Evolutionary conservation across 2,888 invertebrate species (phyloP).

Genomic region (Euplexia lucipara): DNA sequence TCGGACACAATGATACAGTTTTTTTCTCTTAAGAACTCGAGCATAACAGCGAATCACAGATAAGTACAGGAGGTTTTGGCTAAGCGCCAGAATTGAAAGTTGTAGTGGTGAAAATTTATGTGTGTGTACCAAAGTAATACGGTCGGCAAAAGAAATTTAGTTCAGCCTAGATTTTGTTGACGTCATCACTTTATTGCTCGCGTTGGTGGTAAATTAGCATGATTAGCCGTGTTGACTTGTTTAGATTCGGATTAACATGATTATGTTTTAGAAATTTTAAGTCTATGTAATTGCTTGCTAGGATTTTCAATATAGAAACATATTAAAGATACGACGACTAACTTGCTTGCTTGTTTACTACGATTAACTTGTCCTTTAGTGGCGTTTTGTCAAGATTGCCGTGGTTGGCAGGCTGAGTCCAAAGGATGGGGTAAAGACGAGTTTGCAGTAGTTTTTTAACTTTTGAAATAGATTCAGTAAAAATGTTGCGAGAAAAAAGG

Average conservation of each 20-base stretch:
- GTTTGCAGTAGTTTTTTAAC: no score
- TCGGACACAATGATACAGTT: conserved; percentile 55
- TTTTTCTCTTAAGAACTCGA: conserved; percentile 69
- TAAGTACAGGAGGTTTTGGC: conserved; percentile 76
- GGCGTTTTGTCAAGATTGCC: no score
- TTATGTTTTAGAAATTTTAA: not conserved
- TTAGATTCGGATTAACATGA: not conserved
- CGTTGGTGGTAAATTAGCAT: conserved; percentile 37
- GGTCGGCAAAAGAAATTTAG: conserved; percentile 64
- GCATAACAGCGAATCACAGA: conserved; percentile 72
- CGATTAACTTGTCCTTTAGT: no score
- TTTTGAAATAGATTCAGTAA: no score
- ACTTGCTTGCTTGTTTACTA: not conserved
- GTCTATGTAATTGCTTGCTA: not conserved
- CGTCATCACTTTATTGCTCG: conserved; percentile 43
- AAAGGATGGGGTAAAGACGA: no score
- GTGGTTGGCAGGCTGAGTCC: no score
- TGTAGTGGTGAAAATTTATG: conserved; percentile 81
- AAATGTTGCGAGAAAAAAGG: no score
- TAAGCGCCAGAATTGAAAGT: conserved; percentile 76
- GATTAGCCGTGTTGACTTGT: conserved; percentile 20
- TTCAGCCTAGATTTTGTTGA: conserved; percentile 56
- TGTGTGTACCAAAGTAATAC: conserved; percentile 77
- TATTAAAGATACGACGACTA: no score
- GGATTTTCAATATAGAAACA: not conserved